Evolutionary conservation across 2,797 vertebrate genomes (phyloP).

Genomic region (Adrianichthys oophorus): DNA sequence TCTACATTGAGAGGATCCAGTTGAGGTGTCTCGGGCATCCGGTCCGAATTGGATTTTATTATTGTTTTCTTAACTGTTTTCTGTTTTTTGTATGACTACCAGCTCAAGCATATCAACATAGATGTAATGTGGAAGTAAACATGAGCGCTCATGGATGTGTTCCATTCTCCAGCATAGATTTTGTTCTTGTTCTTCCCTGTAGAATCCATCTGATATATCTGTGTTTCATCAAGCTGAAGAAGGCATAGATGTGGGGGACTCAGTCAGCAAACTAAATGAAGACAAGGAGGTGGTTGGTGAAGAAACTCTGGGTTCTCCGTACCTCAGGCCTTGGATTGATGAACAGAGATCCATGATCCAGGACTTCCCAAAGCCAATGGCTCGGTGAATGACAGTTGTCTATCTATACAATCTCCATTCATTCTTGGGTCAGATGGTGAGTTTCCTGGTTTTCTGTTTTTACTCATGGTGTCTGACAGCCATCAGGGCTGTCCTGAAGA

Average conservation of each 20-base stretch:
- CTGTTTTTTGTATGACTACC: too few relatives aligned
- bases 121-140: too few relatives aligned
- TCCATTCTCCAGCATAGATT: too few relatives aligned
- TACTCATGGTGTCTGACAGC: constrained; percentile 52
- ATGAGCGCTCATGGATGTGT: too few relatives aligned
- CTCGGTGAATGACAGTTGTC: constrained; percentile 74
- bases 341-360: constrained; percentile 62
- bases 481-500: constrained; percentile 62
- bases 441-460: neutral
- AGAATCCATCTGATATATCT: constrained; percentile 48
- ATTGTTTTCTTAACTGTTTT: too few relatives aligned
- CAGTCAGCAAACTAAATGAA: constrained; percentile 48
- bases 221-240: constrained; percentile 8
- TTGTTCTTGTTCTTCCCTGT: neutral
- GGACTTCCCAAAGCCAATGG: constrained; percentile 65
- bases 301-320: constrained; percentile 27
- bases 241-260: constrained; percentile 41
- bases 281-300: neutral
- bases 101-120: too few relatives aligned
- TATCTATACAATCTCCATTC: neutral
- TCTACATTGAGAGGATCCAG: too few relatives aligned
- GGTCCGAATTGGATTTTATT: too few relatives aligned
- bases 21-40: too few relatives aligned
- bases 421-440: neutral
- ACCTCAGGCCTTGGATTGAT: constrained; percentile 45